Percentiles rank a stretch among this genome's conserved stretches.
Conservation (phyloP, 2,113 vertebrate species). For the Athene noctua region DNA sequence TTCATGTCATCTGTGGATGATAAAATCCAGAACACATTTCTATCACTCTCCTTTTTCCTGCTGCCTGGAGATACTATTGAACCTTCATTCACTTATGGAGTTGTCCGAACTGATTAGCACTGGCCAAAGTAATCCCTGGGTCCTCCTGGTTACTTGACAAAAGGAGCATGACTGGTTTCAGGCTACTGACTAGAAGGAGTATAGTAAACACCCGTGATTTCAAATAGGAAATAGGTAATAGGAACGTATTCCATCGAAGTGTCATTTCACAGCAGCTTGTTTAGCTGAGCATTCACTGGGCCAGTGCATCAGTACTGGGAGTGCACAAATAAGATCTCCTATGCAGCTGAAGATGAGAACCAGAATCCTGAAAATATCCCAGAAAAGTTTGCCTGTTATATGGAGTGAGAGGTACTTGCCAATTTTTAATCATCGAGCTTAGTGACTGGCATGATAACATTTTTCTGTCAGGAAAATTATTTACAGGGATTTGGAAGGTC, state of each 20-base stretch:
- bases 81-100: neutral
- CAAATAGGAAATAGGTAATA: neutral
- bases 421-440: neutral
- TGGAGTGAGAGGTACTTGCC: neutral
- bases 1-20: neutral
- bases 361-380: neutral
- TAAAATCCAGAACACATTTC: neutral
- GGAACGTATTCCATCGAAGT: neutral
- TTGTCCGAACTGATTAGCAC: neutral
- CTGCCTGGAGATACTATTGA: neutral
- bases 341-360: neutral
- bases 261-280: neutral
- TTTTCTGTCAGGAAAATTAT: neutral
- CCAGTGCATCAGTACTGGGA: neutral
- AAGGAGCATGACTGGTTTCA: neutral
- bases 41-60: neutral
- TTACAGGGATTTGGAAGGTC: neutral
- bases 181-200: neutral
- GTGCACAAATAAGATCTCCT: neutral
- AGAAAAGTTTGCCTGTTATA: neutral
- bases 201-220: neutral
- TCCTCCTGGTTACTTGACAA: neutral
- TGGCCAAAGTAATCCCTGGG: neutral
- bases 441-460: neutral
- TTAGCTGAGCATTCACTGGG: neutral